Evolutionary conservation across 2,113 vertebrate species (phyloP).

Genomic region (Vireo altiloquus): DNA sequence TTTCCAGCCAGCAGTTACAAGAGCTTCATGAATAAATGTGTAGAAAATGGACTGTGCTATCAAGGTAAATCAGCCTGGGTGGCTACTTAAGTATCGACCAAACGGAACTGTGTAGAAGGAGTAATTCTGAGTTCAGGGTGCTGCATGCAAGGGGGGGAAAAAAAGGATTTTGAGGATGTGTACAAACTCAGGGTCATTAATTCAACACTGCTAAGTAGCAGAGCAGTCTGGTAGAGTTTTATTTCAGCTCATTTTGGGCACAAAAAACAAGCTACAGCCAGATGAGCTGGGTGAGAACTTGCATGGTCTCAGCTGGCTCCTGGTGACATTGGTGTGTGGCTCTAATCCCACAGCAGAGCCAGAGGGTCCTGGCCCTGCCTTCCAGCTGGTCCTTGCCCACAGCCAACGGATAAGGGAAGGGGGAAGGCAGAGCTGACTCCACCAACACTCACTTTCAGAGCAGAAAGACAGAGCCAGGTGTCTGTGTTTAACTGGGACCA

Average conservation of each 20-base stretch:
- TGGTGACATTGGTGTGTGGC: fast-evolving
- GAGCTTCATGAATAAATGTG: constrained; percentile 54
- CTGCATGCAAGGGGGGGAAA: background rate
- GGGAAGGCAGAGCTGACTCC: background rate
- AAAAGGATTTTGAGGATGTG: background rate
- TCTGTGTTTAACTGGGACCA: fast-evolving
- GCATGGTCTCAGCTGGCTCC: background rate
- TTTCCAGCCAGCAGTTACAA: constrained; percentile 31
- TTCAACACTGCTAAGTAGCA: background rate
- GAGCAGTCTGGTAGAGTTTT: background rate
- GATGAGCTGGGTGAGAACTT: background rate
- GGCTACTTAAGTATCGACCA: constrained; percentile 19
- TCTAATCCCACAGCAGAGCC: background rate
- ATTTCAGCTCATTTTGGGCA: background rate
- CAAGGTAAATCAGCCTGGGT: constrained; percentile 48
- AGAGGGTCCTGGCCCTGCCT: background rate
- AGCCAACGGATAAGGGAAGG: background rate
- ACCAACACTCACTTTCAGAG: background rate
- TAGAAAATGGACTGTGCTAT: constrained; percentile 36
- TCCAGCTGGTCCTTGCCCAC: background rate
- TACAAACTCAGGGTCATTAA: background rate
- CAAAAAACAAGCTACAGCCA: background rate
- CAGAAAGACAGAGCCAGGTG: background rate
- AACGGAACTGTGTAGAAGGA: background rate
- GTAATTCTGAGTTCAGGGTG: background rate